phyloP scores from a whole-genome alignment of 2,888 invertebrate genomes.

The Acrocyrtus sp. region DNA sequence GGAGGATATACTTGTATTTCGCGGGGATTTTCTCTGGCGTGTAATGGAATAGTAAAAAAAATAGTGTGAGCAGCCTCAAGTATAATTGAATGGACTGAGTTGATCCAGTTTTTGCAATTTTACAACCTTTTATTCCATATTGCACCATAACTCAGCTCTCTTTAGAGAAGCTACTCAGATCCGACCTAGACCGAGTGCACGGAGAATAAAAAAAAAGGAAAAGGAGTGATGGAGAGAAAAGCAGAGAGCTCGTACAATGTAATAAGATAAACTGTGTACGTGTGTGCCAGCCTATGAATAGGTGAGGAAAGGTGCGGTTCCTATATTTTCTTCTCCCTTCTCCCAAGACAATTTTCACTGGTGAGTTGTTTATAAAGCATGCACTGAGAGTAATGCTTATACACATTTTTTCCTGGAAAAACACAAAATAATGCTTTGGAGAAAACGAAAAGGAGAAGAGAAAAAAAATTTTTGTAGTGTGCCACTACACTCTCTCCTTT shows the following conservation, averaged over 20 bases:
- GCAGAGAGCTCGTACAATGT: neutral
- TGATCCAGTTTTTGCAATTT: neutral
- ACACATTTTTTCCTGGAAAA: conserved; percentile 16
- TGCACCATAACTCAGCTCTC: neutral
- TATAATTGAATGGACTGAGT: neutral
- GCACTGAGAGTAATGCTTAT: neutral
- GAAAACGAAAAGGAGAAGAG: no score
- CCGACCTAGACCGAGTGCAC: conserved; percentile 35
- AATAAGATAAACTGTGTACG: neutral
- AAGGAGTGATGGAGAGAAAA: neutral
- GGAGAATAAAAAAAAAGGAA: conserved; percentile 3
- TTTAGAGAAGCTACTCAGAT: neutral
- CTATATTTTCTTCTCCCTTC: conserved; percentile 23
- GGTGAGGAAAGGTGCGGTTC: conserved; percentile 45
- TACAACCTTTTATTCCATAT: neutral
- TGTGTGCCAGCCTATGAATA: conserved; percentile 5
- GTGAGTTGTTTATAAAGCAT: neutral
- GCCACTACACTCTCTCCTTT: no score
- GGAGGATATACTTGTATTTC: no score
- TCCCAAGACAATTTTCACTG: conserved; percentile 43
- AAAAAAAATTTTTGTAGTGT: no score
- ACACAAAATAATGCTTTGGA: conserved; percentile 2
- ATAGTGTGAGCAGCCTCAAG: no score
- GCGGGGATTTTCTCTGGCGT: no score
- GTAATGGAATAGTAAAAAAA: no score